Evolutionary conservation across 2,113 vertebrate species (phyloP), one percentile per base, ranked within the genome.

Genomic region (Cavia aperea): DNA sequence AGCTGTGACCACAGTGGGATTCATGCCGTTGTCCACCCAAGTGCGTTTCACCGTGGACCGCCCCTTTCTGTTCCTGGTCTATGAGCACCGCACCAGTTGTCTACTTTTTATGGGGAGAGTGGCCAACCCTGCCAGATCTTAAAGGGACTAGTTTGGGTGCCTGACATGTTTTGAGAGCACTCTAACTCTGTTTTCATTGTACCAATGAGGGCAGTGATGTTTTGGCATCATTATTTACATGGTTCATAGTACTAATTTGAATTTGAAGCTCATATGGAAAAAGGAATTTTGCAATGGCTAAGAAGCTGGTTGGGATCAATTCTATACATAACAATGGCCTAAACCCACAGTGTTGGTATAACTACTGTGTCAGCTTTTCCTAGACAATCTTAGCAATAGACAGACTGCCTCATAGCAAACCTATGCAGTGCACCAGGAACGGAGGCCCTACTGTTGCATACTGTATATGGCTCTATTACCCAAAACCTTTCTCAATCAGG

Each of bases 1-100:
- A 1, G 96, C 98, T 0, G 96, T 99, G 84, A 99, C 99, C 91
- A 98, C 98, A 0, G 98, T 99, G 9, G 99, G 99, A 60, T 99
- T 99, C 97, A 99, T 99, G 99, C 99, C 99, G 0, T 98, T 99
- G 78, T 99, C 99, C 31, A 97, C 98, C 56, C 99, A 99, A 97
- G 98, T 98, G 70, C 98, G 98, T 33, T 99, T 99, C 18, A 72
- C 97, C 0, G 98, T 98, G 0, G 99, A 99, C 94, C 98, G 98
- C 0, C 99, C 99, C 11, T 99, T 99, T 95, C 95, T 99, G 89
- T 99, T 99, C 94, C 97, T 99, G 23, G 97, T 99, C 97, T 99
- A 99, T 0, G 99, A 99, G 93, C 99, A 99, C 56, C 99, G 98
- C 81, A 99, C 99, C 70, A 98, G 98, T 89, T 99, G 99, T 94